A percentile compares a stretch with the other conserved stretches of the same genome.
Conservation (phyloP, 30 jellyfish, hydroid and myxozoan genomes). For the Aurelia aurita complex sp. Pacific region DNA sequence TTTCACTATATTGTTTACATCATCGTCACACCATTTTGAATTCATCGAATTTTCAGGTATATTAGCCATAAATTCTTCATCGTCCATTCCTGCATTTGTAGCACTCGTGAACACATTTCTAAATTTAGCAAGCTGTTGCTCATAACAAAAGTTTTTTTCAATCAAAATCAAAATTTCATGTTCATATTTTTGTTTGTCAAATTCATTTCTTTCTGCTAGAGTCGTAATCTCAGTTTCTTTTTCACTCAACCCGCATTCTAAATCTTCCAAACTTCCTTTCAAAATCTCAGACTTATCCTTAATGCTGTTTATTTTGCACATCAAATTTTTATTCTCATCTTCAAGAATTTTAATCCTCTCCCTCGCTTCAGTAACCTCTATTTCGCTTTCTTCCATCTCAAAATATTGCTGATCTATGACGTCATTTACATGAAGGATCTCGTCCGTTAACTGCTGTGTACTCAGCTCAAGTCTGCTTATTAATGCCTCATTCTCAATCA, state of each 20-base stretch:
- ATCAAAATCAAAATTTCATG: not conserved
- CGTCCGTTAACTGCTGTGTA: constrained; percentile 45
- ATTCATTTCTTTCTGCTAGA: not conserved
- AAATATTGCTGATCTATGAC: constrained; percentile 26
- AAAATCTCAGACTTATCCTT: constrained; percentile 14
- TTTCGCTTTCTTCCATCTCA: constrained; percentile 23
- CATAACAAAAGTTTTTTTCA: not conserved
- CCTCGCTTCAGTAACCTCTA: not conserved
- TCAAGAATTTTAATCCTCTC: not conserved
- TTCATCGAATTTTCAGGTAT: too few species aligned
- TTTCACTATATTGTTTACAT: too few species aligned
- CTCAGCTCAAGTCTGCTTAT: constrained; percentile 12
- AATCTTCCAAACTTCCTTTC: constrained; percentile 18
- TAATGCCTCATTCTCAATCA: constrained; percentile 32
- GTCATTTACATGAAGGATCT: constrained; percentile 34
- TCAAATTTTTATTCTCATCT: constrained; percentile 6
- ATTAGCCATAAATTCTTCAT: not conserved
- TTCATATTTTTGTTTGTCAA: not conserved
- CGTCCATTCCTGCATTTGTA: not conserved
- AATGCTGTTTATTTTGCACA: not conserved
- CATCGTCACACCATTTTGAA: too few species aligned
- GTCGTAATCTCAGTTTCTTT: not conserved
- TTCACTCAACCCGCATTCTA: constrained; percentile 12
- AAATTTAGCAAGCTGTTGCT: not conserved
- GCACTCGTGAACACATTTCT: not conserved